Evolutionary conservation across 1,140 invertebrate genomes (phyloP), one percentile per base, ranked within the genome.

Genomic region (Calephelis nemesis): DNA sequence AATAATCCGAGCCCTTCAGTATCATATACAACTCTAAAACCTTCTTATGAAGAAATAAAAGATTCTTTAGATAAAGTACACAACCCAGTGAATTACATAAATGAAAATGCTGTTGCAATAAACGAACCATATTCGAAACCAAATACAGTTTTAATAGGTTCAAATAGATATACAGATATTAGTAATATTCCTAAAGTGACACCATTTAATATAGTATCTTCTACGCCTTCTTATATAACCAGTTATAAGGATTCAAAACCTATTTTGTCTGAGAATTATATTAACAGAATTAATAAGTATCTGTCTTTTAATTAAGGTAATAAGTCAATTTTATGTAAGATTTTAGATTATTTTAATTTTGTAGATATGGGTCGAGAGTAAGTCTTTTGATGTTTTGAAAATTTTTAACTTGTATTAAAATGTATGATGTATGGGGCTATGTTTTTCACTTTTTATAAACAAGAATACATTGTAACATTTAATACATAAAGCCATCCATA

Each of bases 231-330:
- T 58, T 66, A 54, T 45, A 19, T 66, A 45, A 11, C 65, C 12
- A 66, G 50, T 45, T 45, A 48, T 19, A 63, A 50, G 13, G 69
- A 72, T 7, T 63, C 76, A 39, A 88, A 86, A 66, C 85, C 86
- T 0, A 68, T 87, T 8, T 64, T 91, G 15, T 84, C 84, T 0
- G 62, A 78, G 63, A 81, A 76, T 65, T 90, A 81, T 77, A 82
- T 88, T 45, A 74, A 83, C 68, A 87, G 79, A 64, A 85, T 91
- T 13, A 87, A 85, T 73, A 88, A 77, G 69, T 78, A 76, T 73
- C 73, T 82, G 50, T 70, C 62, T 39, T 79, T 79, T 48, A 77
- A 74, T 19, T 75, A 69, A 62, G 62, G 40, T 15, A 15, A 42
- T 63, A 12, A 66, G 52, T 62, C 15, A 52, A 19, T 19, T 66